Evolutionary conservation across 2,888 invertebrate species (phyloP), one percentile per base, ranked within the genome.

Genomic region (Tipula lateralis): DNA sequence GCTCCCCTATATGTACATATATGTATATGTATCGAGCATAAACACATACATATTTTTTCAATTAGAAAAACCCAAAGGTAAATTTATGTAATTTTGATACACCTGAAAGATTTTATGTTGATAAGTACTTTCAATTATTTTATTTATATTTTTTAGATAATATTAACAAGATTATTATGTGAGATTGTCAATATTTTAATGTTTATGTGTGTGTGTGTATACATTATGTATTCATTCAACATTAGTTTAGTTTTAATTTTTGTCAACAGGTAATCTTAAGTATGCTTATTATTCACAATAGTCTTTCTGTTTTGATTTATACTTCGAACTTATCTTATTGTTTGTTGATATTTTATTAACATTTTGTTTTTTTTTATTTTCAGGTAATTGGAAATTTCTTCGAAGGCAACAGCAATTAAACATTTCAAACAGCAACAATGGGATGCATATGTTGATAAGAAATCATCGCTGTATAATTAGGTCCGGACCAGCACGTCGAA

Each of bases 21-120:
- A 39, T 12, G 13, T 7, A n/a, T n/a, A n/a, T n/a, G n/a, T n/a
- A n/a, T n/a, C 0, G 50, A 50, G 3, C 13, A 39, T 44, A 44
- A n/a, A 44, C 3, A n/a, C 39, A 39, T 39, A 39, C 39, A 66
- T 9, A 66, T 66, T 66, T 24, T 66, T 66, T 66, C 66, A 66
- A 66, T 66, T 66, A 66, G 66, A 66, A 24, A 66, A 66, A 66
- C 66, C 66, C 66, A 66, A 24, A 66, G 66, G 66, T 24, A 66
- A 66, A 66, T 66, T 66, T 66, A 66, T 66, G 66, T 66, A 66
- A 66, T 66, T 66, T 24, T 66, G 66, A 24, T 66, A 66, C 66
- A 66, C 66, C 66, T 66, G 66, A 66, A 66, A 66, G 66, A 66
- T 66, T 66, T 66, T 66, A 9, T 66, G 66, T 66, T n/a, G 66